Percentiles rank a stretch among this genome's conserved stretches.
Evolutionary conservation across 2,113 vertebrate species (phyloP).

Genomic region (Megatriorchis doriae): DNA sequence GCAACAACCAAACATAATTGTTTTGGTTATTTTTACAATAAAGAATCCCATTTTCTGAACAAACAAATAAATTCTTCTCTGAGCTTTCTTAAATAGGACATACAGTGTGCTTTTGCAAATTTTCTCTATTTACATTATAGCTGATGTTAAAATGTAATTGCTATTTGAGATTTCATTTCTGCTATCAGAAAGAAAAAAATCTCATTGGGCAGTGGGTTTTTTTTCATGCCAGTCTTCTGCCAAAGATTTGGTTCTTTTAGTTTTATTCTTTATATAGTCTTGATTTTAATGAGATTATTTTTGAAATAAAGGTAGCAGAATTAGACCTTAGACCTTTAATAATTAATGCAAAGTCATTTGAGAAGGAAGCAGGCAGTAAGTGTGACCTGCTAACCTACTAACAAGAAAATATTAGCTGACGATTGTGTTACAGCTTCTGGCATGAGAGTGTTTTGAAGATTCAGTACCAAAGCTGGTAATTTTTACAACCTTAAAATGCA

Average conservation of each 20-base stretch:
- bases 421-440: neutral
- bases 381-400: neutral
- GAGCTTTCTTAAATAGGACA: neutral
- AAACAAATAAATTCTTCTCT: neutral
- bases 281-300: neutral
- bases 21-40: rapidly evolving
- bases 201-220: neutral
- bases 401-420: neutral
- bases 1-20: neutral
- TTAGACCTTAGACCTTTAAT: neutral
- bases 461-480: neutral
- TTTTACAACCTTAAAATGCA: neutral
- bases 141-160: neutral
- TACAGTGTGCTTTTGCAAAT: neutral
- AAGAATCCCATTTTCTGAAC: neutral
- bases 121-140: neutral
- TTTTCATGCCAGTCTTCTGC: neutral
- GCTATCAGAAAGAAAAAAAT: neutral
- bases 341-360: neutral
- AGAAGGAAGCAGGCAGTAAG: neutral
- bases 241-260: neutral
- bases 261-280: neutral
- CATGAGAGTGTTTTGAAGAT: neutral
- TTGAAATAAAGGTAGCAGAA: neutral
- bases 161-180: neutral